Percentiles rank a stretch among this genome's conserved stretches.
phyloP scores from a whole-genome alignment of 2,113 vertebrate species.

The Lepus americanus region DNA sequence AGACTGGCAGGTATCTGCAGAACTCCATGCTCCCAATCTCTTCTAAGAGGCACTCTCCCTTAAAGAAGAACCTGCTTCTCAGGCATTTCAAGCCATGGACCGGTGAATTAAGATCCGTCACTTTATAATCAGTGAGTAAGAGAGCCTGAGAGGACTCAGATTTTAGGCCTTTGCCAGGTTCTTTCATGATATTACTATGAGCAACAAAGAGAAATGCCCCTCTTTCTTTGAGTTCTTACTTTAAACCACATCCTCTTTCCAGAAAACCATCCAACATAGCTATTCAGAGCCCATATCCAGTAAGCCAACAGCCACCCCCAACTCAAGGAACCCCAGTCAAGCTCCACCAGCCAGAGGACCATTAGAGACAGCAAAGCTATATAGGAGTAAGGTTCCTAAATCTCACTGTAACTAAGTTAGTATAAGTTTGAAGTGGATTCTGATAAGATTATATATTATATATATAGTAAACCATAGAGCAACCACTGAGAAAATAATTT shows the following conservation, averaged over 20 bases:
- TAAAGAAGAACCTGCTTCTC: background rate
- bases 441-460: background rate
- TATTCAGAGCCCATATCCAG: background rate
- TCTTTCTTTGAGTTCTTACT: background rate
- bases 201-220: background rate
- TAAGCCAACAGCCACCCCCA: background rate
- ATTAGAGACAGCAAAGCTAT: background rate
- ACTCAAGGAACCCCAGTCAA: background rate
- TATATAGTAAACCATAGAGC: background rate
- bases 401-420: background rate
- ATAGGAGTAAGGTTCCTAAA: background rate
- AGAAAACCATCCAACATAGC: background rate
- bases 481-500: slow-evolving; percentile 12
- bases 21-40: background rate
- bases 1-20: background rate
- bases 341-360: background rate
- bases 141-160: background rate
- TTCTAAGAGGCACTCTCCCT: background rate
- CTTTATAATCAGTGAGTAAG: background rate
- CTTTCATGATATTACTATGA: background rate
- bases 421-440: background rate
- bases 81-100: background rate
- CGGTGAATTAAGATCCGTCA: background rate
- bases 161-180: background rate
- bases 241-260: background rate